phyloP scores from a whole-genome alignment of 1,140 invertebrate genomes.

The Telenomus remus region DNA sequence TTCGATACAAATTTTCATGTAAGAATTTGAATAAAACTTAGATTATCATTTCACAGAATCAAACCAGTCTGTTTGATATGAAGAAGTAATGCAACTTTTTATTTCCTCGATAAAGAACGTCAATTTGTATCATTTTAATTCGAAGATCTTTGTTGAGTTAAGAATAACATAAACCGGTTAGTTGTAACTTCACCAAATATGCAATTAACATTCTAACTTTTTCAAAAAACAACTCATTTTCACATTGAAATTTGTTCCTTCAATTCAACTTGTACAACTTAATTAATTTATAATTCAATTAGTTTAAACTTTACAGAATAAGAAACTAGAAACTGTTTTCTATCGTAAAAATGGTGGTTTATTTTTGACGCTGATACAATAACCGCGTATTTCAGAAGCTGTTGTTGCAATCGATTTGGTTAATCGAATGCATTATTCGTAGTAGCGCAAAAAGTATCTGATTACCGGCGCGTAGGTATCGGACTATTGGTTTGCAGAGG shows the following conservation, averaged over 20 bases:
- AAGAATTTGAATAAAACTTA: too few species aligned
- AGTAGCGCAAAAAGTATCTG: conserved; percentile 53
- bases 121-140: conserved; percentile 50
- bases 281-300: too few species aligned
- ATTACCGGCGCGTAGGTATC: conserved; percentile 57
- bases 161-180: conserved; percentile 44
- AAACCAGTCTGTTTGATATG: neutral
- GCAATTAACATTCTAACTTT: conserved; percentile 33
- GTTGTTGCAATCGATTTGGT: conserved; percentile 52
- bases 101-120: conserved; percentile 32
- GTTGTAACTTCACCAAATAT: conserved; percentile 34
- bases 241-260: too few species aligned
- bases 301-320: too few species aligned
- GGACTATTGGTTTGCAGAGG: conserved; percentile 51
- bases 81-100: conserved; percentile 48
- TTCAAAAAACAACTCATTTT: too few species aligned
- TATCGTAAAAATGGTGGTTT: too few species aligned
- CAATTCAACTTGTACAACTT: too few species aligned
- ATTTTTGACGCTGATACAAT: too few species aligned
- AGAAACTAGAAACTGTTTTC: too few species aligned
- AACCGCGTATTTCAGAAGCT: conserved; percentile 19
- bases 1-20: too few species aligned
- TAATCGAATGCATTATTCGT: conserved; percentile 58
- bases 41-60: too few species aligned
- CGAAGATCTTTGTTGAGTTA: conserved; percentile 39